Evolutionary conservation across 1,140 invertebrate species (phyloP).

Genomic region (Listronotus oregonensis): DNA sequence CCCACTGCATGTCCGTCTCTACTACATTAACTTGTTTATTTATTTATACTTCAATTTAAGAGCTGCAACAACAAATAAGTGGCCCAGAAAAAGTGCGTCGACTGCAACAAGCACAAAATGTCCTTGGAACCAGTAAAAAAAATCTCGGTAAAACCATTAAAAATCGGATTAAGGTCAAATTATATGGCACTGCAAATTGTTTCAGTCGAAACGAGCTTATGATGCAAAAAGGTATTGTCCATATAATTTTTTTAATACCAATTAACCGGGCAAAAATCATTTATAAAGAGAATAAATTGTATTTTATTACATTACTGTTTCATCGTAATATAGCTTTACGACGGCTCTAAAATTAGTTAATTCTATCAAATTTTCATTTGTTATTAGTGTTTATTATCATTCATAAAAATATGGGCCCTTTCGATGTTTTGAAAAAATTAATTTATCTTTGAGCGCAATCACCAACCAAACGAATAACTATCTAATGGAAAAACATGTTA

Average conservation of each 20-base stretch:
- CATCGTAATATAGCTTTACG: too few relatives aligned
- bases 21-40: conserved; percentile 2
- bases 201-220: conserved; percentile 4
- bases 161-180: conserved; percentile 31
- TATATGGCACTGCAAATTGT: conserved; percentile 14
- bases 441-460: too few relatives aligned
- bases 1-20: too few relatives aligned
- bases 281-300: too few relatives aligned
- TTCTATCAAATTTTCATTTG: too few relatives aligned
- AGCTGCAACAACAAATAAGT: conserved; percentile 28
- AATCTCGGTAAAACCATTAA: conserved; percentile 30
- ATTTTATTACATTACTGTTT: too few relatives aligned
- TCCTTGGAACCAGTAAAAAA: conserved; percentile 33
- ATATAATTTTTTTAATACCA: conserved; percentile 7
- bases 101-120: conserved; percentile 24
- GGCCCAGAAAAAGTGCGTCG: conserved; percentile 35
- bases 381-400: too few relatives aligned
- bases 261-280: background rate
- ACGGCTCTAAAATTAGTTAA: too few relatives aligned
- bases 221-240: conserved; percentile 5
- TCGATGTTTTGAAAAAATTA: too few relatives aligned
- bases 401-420: too few relatives aligned
- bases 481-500: too few relatives aligned
- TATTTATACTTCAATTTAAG: conserved; percentile 32
- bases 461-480: too few relatives aligned